phyloP scores from a whole-genome alignment of 2,113 vertebrate species.

The Ophthalmolycus amberensis region DNA sequence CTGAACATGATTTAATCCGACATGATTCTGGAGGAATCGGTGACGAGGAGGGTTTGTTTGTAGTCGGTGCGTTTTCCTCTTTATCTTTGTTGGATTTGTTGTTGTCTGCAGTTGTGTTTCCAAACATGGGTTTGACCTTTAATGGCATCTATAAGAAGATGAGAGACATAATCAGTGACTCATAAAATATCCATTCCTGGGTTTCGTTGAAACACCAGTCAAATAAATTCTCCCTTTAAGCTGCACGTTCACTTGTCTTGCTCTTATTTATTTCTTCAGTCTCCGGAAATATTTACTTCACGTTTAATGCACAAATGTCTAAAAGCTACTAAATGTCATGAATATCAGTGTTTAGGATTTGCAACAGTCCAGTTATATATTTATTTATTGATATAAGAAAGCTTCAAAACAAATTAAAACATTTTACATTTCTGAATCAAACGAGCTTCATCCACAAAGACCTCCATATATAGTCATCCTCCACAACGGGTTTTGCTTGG shows the following conservation, averaged over 20 bases:
- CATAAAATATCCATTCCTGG: background rate
- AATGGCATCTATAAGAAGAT: constrained; percentile 55
- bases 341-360: background rate
- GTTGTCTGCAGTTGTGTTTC: constrained; percentile 21
- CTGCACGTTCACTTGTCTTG: background rate
- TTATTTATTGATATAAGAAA: constrained; percentile 46
- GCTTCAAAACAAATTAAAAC: background rate
- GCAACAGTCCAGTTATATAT: background rate
- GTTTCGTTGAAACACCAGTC: background rate
- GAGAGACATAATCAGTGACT: constrained; percentile 19
- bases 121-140: constrained; percentile 49
- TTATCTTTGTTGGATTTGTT: constrained; percentile 9
- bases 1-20: constrained; percentile 22
- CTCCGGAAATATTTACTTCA: background rate
- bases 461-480: background rate
- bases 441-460: background rate
- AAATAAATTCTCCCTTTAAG: background rate
- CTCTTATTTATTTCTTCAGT: background rate
- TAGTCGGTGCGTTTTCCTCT: background rate
- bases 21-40: background rate
- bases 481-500: background rate
- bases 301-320: background rate
- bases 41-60: constrained; percentile 12
- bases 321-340: background rate
- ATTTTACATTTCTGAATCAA: background rate